phyloP scores from a whole-genome alignment of 1,140 invertebrate species.

The Pseudomyrmex sp. region DNA sequence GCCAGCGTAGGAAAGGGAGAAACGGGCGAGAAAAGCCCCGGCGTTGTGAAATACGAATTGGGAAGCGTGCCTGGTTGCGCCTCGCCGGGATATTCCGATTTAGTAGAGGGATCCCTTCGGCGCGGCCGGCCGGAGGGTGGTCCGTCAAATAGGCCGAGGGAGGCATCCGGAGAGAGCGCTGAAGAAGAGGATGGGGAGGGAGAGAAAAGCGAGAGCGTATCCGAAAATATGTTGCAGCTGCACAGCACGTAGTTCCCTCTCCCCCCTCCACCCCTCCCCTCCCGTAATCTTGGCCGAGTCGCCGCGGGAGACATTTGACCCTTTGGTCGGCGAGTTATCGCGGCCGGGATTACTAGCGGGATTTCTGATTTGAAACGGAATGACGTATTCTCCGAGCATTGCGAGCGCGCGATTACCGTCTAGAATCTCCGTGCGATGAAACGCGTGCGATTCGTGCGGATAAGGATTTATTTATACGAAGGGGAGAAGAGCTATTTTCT shows the following conservation, averaged over 20 bases:
- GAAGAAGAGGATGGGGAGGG: too few relatives aligned
- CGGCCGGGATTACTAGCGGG: conserved; percentile 65
- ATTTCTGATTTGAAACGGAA: conserved; percentile 43
- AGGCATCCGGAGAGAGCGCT: too few relatives aligned
- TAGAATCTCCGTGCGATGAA: background rate
- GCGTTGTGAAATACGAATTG: conserved; percentile 68
- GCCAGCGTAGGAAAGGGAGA: conserved; percentile 1
- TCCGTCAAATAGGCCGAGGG: conserved; percentile 26
- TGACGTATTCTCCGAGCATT: conserved; percentile 19
- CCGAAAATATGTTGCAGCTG: conserved; percentile 57
- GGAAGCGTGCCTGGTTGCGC: conserved; percentile 67
- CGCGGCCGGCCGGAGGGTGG: background rate
- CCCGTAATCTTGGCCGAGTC: conserved; percentile 52
- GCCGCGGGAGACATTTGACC: conserved; percentile 52
- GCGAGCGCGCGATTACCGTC: background rate
- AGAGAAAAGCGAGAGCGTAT: background rate
- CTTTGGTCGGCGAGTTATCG: conserved; percentile 62
- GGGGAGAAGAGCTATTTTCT: background rate
- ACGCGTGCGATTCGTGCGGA: background rate
- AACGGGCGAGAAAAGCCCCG: conserved; percentile 58
- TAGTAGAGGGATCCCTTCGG: conserved; percentile 52
- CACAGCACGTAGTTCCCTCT: conserved; percentile 41
- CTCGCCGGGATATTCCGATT: conserved; percentile 69
- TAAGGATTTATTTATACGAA: conserved; percentile 50
- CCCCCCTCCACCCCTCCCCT: too few relatives aligned